Base-by-base conservation (phyloP, 2,888 invertebrate species). In the Lutraria lutraria region DNA sequence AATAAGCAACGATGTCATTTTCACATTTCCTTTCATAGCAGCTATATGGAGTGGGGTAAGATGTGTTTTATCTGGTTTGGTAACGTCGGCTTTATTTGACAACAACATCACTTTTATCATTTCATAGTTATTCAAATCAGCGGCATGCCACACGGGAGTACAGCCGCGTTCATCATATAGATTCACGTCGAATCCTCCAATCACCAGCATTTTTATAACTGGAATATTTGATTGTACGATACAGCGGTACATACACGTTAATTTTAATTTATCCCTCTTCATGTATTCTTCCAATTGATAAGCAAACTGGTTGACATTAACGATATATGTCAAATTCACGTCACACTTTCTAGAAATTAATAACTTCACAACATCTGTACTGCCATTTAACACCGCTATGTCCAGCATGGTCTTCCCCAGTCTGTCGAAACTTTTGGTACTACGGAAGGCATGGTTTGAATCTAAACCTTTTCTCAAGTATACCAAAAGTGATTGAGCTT, bases 31-130 rank as follows among this genome's bases (percentile, higher is more conserved):
- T 87, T 94, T 94, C 91, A 95, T 94, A 0, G 95, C 93, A 12
- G 95, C 94, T 34, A 95, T 94, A 86, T 95, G 95, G 21, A 95
- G 90, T 0, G 95, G 95, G n/a, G 94, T 92, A 56, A 95, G 91
- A 82, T 91, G 89, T 34, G 94, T 93, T n/a, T 89, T 90, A 87
- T 95, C 95, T n/a, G 93, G 82, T 21, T 93, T 88, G 89, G 95
- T 94, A 16, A 95, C 95, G 81, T 95, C 93, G 83, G 94, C 93
- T 1, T 81, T 83, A 43, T 91, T 92, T n/a, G 90, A 88, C 34
- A 79, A 53, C 8, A 93, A 81, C 88, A 95, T 92, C 2, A 92
- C 88, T 85, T 94, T 94, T n/a, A 93, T 92, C 93, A 95, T 94
- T 21, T 94, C 93, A 83, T 95, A 94, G 87, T 95, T 94, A 84